Conservation (phyloP, 2,113 vertebrate species). For the Phylloscopus trochiloides region DNA sequence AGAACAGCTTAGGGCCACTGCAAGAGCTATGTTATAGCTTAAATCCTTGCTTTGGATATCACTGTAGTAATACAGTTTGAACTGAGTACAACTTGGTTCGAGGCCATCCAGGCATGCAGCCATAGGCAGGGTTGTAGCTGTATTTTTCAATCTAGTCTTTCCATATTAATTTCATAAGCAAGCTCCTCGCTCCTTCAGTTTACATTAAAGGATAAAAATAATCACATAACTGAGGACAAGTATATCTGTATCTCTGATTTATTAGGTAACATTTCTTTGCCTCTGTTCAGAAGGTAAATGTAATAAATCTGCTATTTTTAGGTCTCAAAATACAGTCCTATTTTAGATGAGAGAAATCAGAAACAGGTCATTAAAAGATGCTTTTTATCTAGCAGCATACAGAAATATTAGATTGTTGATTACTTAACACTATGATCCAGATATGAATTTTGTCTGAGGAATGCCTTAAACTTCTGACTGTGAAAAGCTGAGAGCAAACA, state of each 20-base stretch:
- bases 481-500: not conserved
- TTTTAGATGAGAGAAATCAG: constrained; percentile 25
- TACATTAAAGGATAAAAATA: constrained; percentile 45
- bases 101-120: not conserved
- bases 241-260: constrained; percentile 11
- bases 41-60: not conserved
- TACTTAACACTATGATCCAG: not conserved
- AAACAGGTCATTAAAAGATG: constrained; percentile 34
- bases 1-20: not conserved
- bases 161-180: not conserved
- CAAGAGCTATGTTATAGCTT: not conserved
- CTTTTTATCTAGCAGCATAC: constrained; percentile 19
- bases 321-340: not conserved
- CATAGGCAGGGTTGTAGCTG: not conserved
- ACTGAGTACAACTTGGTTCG: not conserved
- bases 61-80: not conserved
- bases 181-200: constrained; percentile 10
- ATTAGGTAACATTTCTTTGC: constrained; percentile 54
- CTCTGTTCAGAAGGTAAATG: constrained; percentile 31
- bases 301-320: constrained; percentile 23
- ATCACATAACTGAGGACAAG: not conserved
- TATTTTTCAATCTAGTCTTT: not conserved
- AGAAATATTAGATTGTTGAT: not conserved
- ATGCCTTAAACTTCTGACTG: constrained; percentile 22
- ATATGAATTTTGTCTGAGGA: not conserved